Conservation (phyloP, 2,888 invertebrate genomes). For the Acrobasis repandana region DNA sequence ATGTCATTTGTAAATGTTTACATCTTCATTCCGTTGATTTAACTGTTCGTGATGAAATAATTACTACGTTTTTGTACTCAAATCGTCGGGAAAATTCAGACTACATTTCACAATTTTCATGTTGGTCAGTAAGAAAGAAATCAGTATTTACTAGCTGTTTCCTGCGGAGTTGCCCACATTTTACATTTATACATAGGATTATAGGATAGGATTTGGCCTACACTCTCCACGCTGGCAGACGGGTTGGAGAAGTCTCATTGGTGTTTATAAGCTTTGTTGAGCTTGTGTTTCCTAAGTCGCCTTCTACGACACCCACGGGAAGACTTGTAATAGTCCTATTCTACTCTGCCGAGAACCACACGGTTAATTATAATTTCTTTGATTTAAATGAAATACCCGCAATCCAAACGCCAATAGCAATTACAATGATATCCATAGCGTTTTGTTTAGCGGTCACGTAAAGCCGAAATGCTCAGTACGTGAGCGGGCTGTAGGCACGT, state of each 20-base stretch:
- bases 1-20: constrained; percentile 16
- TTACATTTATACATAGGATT: too few species aligned
- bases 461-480: constrained; percentile 54
- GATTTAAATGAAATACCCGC: constrained; percentile 23
- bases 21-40: constrained; percentile 9
- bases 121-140: not conserved
- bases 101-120: not conserved
- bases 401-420: constrained; percentile 46
- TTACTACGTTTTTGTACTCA: constrained; percentile 3
- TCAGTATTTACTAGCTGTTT: too few species aligned
- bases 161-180: too few species aligned
- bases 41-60: not conserved
- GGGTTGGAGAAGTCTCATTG: too few species aligned
- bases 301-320: too few species aligned
- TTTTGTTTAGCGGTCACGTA: constrained; percentile 50
- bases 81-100: not conserved
- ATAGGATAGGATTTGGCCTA: too few species aligned
- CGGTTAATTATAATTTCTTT: too few species aligned
- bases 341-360: too few species aligned
- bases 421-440: constrained; percentile 49
- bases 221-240: too few species aligned
- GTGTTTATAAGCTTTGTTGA: too few species aligned
- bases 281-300: too few species aligned
- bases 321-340: too few species aligned
- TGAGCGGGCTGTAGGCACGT: constrained; percentile 43